Evolutionary conservation across 2,888 invertebrate genomes (phyloP).

Genomic region (Tricholauxania praeusta): DNA sequence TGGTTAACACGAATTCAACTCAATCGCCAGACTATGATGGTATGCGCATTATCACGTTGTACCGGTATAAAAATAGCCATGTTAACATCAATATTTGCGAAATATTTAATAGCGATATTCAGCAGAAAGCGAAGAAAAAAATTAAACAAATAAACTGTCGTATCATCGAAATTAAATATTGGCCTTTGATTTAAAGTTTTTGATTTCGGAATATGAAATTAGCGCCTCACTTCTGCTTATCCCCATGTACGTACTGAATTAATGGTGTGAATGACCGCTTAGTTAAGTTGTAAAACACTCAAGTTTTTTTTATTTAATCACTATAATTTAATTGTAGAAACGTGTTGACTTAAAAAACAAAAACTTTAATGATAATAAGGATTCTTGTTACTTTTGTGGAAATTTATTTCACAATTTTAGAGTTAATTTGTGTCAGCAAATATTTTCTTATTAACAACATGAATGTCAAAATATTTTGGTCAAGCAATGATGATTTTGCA

Average conservation of each 20-base stretch:
- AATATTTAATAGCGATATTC: too few species aligned
- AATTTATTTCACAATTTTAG: not conserved
- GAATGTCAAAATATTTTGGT: too few species aligned
- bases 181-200: not conserved
- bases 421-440: not conserved
- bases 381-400: not conserved
- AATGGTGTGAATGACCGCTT: slow-evolving; percentile 11
- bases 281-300: not conserved
- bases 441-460: not conserved
- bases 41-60: too few species aligned
- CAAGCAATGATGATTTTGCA: too few species aligned
- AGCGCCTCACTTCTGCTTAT: not conserved
- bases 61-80: too few species aligned
- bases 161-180: slow-evolving; percentile 23
- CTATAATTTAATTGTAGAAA: not conserved
- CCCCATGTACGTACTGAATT: too few species aligned
- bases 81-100: too few species aligned
- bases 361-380: not conserved
- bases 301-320: not conserved
- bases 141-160: not conserved
- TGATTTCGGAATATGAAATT: not conserved
- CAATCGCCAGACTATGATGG: too few species aligned
- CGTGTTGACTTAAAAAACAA: not conserved
- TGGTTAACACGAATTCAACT: too few species aligned
- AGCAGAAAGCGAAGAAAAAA: too few species aligned